These are phyloP conservation scores for Plectropomus leopardus DNA, from an alignment of 2,113 vertebrate genomes.

Conservation along the genomic window DNA sequence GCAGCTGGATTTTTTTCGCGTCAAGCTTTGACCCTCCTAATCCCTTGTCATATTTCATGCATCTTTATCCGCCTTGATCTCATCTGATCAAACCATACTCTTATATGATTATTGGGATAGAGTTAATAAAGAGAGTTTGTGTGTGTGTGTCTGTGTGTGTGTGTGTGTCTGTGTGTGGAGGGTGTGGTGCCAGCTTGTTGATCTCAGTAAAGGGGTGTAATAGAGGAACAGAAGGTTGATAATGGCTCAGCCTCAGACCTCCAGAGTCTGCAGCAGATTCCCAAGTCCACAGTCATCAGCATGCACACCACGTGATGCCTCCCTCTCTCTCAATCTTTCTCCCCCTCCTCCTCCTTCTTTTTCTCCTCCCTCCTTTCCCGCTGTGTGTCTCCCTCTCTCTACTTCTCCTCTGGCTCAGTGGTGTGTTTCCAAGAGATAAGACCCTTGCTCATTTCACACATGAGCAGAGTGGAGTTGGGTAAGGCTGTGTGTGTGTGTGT, in stretches of 20 bases:
- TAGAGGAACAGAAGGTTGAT: constrained; percentile 44
- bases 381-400: constrained; percentile 76
- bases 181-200: constrained; percentile 2
- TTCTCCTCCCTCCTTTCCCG: constrained; percentile 45
- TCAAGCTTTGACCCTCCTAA: not conserved
- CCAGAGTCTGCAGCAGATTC: constrained; percentile 65
- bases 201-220: constrained; percentile 40
- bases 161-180: not conserved
- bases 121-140: not conserved
- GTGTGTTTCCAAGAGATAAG: constrained; percentile 89
- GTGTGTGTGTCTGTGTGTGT: constrained; percentile 1
- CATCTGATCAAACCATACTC: not conserved
- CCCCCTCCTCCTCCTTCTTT: constrained; percentile 39
- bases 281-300: constrained; percentile 68
- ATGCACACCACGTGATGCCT: constrained; percentile 68
- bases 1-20: not conserved
- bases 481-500: constrained; percentile 43
- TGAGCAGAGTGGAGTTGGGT: constrained; percentile 82
- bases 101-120: not conserved
- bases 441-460: constrained; percentile 88
- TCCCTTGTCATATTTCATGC: not conserved
- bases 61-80: not conserved
- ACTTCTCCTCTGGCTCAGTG: constrained; percentile 86
- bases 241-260: constrained; percentile 53
- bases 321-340: constrained; percentile 46